Conservation (phyloP, 2,113 vertebrate species). For the Clupea harengus region DNA sequence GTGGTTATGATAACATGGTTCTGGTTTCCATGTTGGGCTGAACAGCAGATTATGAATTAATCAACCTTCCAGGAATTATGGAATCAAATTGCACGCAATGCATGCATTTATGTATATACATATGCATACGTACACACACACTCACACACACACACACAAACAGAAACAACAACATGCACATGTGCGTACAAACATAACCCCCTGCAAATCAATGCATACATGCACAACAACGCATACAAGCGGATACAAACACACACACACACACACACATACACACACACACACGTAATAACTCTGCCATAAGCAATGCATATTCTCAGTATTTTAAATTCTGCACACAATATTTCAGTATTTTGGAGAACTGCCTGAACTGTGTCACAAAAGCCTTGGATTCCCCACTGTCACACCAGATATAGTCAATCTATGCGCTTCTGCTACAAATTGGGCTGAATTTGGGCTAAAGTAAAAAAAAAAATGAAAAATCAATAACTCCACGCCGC, state of each 20-base stretch:
- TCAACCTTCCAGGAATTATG: constrained; percentile 8
- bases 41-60: background rate
- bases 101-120: background rate
- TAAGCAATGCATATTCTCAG: background rate
- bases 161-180: background rate
- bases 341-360: background rate
- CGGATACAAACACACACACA: background rate
- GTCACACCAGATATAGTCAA: background rate
- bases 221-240: background rate
- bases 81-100: background rate
- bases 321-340: background rate
- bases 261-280: background rate
- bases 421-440: background rate
- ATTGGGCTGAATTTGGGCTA: background rate
- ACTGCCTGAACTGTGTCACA: background rate
- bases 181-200: too few relatives aligned
- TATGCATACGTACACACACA: background rate
- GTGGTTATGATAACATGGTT: constrained; percentile 13
- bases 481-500: too few relatives aligned
- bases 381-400: background rate
- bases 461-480: too few relatives aligned
- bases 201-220: background rate
- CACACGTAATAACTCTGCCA: background rate
- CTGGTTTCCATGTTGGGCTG: background rate
- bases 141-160: background rate